Evolutionary conservation across 2,888 invertebrate genomes (phyloP).

Genomic region (Heteromurus nitidus): DNA sequence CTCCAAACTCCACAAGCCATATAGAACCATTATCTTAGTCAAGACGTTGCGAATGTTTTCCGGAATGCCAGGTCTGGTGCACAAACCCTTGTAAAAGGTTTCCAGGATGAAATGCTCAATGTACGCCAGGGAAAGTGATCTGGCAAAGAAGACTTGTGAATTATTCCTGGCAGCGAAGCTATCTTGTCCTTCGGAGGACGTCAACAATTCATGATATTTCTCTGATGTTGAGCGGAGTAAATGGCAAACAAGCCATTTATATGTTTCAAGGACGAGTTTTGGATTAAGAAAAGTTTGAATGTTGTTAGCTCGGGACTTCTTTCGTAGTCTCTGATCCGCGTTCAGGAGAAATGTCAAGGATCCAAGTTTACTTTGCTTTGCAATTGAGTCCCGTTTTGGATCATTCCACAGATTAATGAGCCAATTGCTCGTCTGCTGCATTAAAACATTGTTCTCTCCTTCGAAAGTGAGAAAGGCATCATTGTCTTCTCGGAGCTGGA

Average conservation of each 20-base stretch:
- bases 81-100: conserved; percentile 75
- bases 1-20: conserved; percentile 83
- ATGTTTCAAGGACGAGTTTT: conserved; percentile 80
- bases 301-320: conserved; percentile 10
- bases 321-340: conserved; percentile 70
- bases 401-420: conserved; percentile 75
- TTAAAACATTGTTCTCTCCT: conserved; percentile 91
- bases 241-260: conserved; percentile 89
- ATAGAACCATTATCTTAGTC: conserved; percentile 80
- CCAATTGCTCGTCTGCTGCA: conserved; percentile 93
- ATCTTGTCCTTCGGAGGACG: conserved; percentile 78
- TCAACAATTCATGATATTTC: conserved; percentile 79
- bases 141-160: conserved; percentile 88
- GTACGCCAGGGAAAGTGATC: conserved; percentile 86
- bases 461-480: conserved; percentile 94
- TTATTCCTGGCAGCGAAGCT: conserved; percentile 87
- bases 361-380: conserved; percentile 80
- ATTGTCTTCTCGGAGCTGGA: conserved; percentile 88
- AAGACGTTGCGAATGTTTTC: conserved; percentile 77
- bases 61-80: conserved; percentile 86
- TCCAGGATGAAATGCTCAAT: conserved; percentile 79
- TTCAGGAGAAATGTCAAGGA: conserved; percentile 82
- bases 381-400: conserved; percentile 45
- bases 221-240: conserved; percentile 83
- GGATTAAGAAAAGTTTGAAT: conserved; percentile 17